Base-by-base conservation (phyloP, 2,888 invertebrate species). In the Polyploca ridens region DNA sequence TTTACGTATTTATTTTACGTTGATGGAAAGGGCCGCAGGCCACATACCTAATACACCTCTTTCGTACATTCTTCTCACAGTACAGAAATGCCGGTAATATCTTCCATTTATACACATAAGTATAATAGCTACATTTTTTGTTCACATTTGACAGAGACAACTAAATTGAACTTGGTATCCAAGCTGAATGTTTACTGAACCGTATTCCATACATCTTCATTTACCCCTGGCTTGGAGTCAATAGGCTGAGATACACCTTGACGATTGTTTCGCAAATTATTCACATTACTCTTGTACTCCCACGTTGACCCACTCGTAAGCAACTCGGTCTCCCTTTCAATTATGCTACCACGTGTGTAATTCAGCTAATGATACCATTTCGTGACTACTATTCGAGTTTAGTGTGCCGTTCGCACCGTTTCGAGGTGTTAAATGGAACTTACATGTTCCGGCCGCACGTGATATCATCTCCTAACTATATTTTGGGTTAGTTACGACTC, bases 391-490 rank as follows among this genome's bases (percentile, higher is more conserved):
- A 78, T 86, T 83, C 72, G 69, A 82, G 84, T 87, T 87, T 84
- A 83, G 78, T 80, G 78, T 76, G 78, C 76, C 79, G 81, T 87
- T 83, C 78, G 71, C 76, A 72, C 67, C 73, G 77, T 83, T 79
- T 73, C 70, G 77, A 88, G 85, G 85, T 87, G 89, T 85, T 86
- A 87, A 91, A 91, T 90, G 87, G 87, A 90, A 85, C 81, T 90
- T 86, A 85, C 87, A 83, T 90, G 89, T 90, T 83, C 70, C 59
- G 69, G 62, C 60, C 66, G 74, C 75, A 83, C 83, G 82, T 83
- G 86, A 86, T 83, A 81, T 81, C 80, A 85, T 84, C 82, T 77
- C 38, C 54, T 71, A 66, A 68, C 66, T 73, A 74, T 71, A 76
- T 74, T 81, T 81, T 72, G 66, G 72, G 71, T 74, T 76, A 74